These are phyloP conservation scores for Morone saxatilis DNA, from an alignment of 2,113 vertebrate species.

Conservation along the genomic window DNA sequence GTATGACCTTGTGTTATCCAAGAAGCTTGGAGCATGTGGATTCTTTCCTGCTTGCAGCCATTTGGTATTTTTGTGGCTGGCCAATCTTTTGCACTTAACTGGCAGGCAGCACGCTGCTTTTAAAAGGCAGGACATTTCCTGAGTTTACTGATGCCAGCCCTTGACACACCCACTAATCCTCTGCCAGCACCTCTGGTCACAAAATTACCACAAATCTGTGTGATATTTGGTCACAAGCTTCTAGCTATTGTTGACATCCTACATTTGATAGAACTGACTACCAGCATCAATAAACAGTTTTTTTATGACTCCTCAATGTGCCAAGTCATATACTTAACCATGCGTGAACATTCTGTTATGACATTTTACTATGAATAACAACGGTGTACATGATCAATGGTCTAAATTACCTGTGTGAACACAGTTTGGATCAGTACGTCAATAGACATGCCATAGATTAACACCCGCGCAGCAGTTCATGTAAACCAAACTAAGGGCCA, in stretches of 20 bases:
- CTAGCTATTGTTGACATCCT: slow-evolving; percentile 34
- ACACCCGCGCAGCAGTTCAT: slow-evolving; percentile 60
- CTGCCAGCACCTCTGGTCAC: slow-evolving; percentile 9
- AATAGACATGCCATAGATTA: slow-evolving; percentile 71
- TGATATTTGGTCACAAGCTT: slow-evolving; percentile 1
- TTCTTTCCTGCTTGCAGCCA: slow-evolving; percentile 20
- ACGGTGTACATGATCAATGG: slow-evolving; percentile 55
- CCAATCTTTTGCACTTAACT: slow-evolving; percentile 16
- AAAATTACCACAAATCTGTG: slow-evolving; percentile 25
- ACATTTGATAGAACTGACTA: slow-evolving; percentile 51
- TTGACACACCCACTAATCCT: slow-evolving; percentile 28
- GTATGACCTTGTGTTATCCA: neutral
- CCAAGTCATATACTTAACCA: slow-evolving; percentile 40
- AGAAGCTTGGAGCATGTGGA: slow-evolving; percentile 4
- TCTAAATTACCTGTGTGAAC: slow-evolving; percentile 58
- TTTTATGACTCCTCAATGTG: slow-evolving; percentile 52
- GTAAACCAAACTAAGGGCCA: slow-evolving; percentile 63
- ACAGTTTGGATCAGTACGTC: slow-evolving; percentile 49
- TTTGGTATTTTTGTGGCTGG: slow-evolving; percentile 13
- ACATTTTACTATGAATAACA: slow-evolving; percentile 66
- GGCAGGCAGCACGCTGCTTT: slow-evolving; percentile 4
- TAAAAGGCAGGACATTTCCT: slow-evolving; percentile 20
- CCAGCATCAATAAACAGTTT: slow-evolving; percentile 59
- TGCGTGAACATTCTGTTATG: slow-evolving; percentile 60
- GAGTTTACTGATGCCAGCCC: slow-evolving; percentile 12